Base-by-base conservation (phyloP, 2,113 vertebrate genomes). In the Chionis minor region DNA sequence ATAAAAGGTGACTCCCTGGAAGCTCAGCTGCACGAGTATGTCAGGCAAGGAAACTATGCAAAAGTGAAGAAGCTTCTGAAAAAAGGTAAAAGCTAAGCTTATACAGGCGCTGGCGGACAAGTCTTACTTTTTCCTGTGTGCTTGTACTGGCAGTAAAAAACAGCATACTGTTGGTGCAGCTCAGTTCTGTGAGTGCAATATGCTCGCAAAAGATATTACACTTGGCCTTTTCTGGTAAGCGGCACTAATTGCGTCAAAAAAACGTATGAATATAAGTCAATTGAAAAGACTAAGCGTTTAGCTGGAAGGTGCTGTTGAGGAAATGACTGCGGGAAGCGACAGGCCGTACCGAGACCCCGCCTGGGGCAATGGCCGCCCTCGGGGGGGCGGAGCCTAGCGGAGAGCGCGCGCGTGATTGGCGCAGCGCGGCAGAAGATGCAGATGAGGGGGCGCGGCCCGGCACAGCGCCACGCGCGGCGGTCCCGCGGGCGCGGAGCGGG, bases 31-130 rank as follows among this genome's bases (percentile, higher is more conserved):
- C 99, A 99, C 32, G 97, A 97, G 4, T 98, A 96, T 87, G 98
- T 98, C 42, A 96, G 96, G 94, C 97, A 98, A 70, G 98, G 98
- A n/a, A 98, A 98, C 86, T 91, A 96, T 33, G 58, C 77, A 14
- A 98, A 98, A 95, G 96, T 98, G 88, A 98, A 99, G 94, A 99
- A 98, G 79, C 94, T 99, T 21, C 98, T 99, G 21, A 98, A 98
- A 75, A 98, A 98, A 98, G 98, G 99, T 99, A 97, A 95, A 93
- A 79, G 30, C 30, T 23, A 8, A 73, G 11, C 70, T 94, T 44
- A 92, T 35, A 26, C 3, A n/a, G 7, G 8, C 18, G 4, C 1
- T 28, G 14, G 8, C 4, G 32, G 42, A 21, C 62, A 20, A 51
- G 0, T 7, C 15, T 22, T 55, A 3, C 1, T 26, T 83, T 66